Percentiles rank a stretch among this genome's conserved stretches.
These are phyloP conservation scores for Pseudomugil tenellus DNA, from an alignment of 2,797 vertebrate genomes.

Conservation along the genomic window DNA sequence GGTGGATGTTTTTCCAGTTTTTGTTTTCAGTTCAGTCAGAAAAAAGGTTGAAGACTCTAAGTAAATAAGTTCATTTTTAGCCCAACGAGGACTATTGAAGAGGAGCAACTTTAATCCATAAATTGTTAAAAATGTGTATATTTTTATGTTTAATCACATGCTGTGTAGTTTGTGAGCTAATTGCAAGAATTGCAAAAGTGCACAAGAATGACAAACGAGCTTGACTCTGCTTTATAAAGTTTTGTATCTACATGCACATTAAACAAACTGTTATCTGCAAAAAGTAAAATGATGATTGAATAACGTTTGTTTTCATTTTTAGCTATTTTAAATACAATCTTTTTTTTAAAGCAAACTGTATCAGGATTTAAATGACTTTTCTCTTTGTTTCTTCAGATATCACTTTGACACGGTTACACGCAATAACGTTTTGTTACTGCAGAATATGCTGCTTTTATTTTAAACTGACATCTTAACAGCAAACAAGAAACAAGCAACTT, in stretches of 20 bases:
- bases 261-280: not conserved
- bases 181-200: not conserved
- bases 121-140: too few species aligned
- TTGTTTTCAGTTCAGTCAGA: not conserved
- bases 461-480: conserved; percentile 1
- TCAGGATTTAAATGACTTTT: not conserved
- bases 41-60: not conserved
- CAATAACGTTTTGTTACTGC: not conserved
- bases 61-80: not conserved
- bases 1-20: not conserved
- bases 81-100: not conserved
- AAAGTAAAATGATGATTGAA: not conserved
- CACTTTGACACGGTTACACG: not conserved
- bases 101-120: not conserved
- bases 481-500: conserved; percentile 1
- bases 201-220: not conserved
- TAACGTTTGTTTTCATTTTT: not conserved
- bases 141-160: too few species aligned
- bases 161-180: not conserved
- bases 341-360: not conserved
- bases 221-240: not conserved
- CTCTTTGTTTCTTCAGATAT: not conserved
- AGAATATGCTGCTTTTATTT: not conserved
- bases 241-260: not conserved
- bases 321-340: not conserved